Conservation (phyloP, 2,113 vertebrate genomes). For the Centropus bengalensis region DNA sequence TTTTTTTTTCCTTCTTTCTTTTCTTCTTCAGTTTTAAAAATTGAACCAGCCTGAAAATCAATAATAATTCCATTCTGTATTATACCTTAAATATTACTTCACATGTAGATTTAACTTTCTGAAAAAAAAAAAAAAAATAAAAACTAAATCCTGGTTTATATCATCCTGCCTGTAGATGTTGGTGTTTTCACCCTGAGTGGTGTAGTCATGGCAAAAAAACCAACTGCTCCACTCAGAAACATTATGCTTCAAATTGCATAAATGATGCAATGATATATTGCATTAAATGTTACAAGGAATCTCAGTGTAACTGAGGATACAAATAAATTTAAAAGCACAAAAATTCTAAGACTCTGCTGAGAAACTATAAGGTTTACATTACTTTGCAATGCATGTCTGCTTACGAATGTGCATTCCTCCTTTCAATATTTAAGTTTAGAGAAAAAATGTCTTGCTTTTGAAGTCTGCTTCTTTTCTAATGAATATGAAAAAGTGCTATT, state of each 20-base stretch:
- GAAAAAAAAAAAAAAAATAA: background rate
- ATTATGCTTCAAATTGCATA: conserved; percentile 11
- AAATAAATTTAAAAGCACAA: background rate
- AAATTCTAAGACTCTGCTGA: background rate
- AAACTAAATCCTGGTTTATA: background rate
- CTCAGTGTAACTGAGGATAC: background rate
- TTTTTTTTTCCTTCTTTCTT: background rate
- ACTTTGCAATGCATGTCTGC: background rate
- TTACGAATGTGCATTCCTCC: background rate
- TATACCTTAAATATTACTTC: background rate
- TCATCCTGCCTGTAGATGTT: background rate
- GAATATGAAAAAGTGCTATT: background rate
- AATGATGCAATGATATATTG: background rate
- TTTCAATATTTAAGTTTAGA: background rate
- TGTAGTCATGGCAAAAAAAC: background rate
- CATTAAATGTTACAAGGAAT: background rate
- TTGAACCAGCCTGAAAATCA: background rate
- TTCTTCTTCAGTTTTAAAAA: conserved; percentile 5
- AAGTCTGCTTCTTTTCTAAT: background rate
- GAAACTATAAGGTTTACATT: background rate
- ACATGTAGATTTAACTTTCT: conserved; percentile 1
- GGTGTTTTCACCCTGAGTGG: background rate
- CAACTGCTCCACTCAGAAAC: background rate
- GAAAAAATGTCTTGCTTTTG: background rate
- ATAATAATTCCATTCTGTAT: background rate